Percentiles rank a stretch among this genome's conserved stretches.
Evolutionary conservation across 2,888 invertebrate genomes (phyloP).

Genomic region (Strigamia maritima): DNA sequence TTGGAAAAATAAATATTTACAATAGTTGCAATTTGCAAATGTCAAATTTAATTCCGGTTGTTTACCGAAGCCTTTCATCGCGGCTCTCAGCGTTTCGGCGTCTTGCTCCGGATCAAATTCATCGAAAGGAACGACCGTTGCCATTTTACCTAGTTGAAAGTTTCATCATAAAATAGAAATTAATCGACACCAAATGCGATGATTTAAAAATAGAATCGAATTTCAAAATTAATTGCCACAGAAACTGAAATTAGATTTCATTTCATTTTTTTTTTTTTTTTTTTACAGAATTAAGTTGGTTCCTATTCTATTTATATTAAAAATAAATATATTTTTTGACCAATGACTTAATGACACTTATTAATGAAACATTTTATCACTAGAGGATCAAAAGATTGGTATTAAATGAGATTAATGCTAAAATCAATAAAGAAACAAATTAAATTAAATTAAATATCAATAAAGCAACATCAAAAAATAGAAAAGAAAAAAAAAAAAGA

Average conservation of each 20-base stretch:
- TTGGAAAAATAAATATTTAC: no score
- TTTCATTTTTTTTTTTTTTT: no score
- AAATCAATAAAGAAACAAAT: neutral
- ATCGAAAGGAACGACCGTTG: slow-evolving; percentile 71
- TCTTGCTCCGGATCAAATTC: slow-evolving; percentile 75
- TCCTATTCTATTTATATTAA: no score
- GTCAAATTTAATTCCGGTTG: neutral
- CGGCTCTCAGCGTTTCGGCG: slow-evolving; percentile 76
- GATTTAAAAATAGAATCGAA: neutral
- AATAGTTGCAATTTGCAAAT: no score
- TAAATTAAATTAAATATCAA: no score
- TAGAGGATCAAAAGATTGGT: neutral
- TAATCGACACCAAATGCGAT: neutral
- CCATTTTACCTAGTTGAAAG: neutral
- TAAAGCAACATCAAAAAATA: no score
- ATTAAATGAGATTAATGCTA: neutral
- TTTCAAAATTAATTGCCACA: no score
- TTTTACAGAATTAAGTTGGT: no score
- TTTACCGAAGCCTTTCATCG: slow-evolving; percentile 82
- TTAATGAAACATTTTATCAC: neutral
- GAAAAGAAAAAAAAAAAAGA: neutral
- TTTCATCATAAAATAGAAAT: neutral
- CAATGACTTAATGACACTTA: no score
- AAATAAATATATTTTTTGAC: no score
- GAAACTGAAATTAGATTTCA: no score